A percentile compares a stretch with the other conserved stretches of the same genome.
These are phyloP conservation scores for Tachycineta bicolor DNA, from an alignment of 2,113 vertebrate genomes.

Conservation along the genomic window DNA sequence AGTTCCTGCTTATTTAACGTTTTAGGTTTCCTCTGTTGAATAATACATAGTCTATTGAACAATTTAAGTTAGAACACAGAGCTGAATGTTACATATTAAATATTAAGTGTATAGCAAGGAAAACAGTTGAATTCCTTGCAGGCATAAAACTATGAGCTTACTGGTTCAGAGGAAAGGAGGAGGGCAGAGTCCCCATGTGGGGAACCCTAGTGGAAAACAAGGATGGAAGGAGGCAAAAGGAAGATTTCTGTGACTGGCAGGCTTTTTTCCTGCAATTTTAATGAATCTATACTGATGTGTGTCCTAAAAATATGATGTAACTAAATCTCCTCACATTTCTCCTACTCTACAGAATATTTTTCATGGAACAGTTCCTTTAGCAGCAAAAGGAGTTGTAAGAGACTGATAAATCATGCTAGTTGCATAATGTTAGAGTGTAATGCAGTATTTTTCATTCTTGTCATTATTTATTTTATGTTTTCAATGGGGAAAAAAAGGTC, in stretches of 20 bases:
- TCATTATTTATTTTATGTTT: conserved; percentile 32
- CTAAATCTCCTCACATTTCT: not conserved
- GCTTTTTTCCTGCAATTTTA: not conserved
- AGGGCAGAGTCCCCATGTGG: not conserved
- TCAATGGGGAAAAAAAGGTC: not conserved
- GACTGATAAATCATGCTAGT: not conserved
- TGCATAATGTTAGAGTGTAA: not conserved
- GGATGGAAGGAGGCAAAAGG: not conserved
- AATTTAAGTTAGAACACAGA: not conserved
- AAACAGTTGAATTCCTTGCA: not conserved
- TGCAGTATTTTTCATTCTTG: not conserved
- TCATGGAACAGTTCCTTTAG: conserved; percentile 8
- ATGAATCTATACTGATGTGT: not conserved
- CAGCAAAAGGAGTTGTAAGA: not conserved
- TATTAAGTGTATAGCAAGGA: not conserved
- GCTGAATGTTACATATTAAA: conserved; percentile 32
- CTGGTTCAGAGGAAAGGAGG: not conserved
- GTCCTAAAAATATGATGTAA: conserved; percentile 5
- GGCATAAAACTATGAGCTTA: not conserved
- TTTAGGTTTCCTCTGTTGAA: not conserved
- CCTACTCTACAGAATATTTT: not conserved
- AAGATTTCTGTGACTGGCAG: not conserved
- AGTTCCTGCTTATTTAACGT: not conserved
- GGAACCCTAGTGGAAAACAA: not conserved
- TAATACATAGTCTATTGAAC: conserved; percentile 8